A percentile compares a stretch with the other conserved stretches of the same genome.
Evolutionary conservation across 2,888 invertebrate species (phyloP).

Genomic region (Cantharis flavilabris): DNA sequence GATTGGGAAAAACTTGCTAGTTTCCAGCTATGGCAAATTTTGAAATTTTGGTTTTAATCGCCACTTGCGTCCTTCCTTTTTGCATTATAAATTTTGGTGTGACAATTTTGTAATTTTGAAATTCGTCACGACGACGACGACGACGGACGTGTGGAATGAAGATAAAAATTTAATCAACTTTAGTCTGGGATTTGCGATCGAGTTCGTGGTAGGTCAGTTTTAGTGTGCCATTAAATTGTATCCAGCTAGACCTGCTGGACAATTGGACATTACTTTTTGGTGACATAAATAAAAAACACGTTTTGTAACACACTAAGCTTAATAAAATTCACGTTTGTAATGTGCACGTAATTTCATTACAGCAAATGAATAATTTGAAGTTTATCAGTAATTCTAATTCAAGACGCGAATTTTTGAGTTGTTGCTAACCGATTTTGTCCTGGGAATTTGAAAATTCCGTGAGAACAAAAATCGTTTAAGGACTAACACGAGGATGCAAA

Average conservation of each 20-base stretch:
- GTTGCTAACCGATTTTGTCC: constrained; percentile 17
- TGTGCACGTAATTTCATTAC: constrained; percentile 8
- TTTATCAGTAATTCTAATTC: constrained; percentile 16
- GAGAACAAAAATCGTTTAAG: constrained; percentile 37
- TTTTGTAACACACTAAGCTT: constrained; percentile 29
- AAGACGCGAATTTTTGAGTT: constrained; percentile 13
- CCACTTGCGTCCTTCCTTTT: not conserved
- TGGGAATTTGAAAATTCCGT: constrained; percentile 20
- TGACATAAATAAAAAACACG: constrained; percentile 26
- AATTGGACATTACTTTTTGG: constrained; percentile 5
- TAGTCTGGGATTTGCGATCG: constrained; percentile 1
- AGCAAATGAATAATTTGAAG: constrained; percentile 4
- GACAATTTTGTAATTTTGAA: not conserved
- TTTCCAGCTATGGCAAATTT: not conserved
- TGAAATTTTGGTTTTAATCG: not conserved
- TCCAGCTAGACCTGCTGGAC: not conserved
- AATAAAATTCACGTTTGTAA: constrained; percentile 4
- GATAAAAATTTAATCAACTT: not conserved
- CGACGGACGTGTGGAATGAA: not conserved
- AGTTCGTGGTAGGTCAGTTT: constrained; percentile 28
- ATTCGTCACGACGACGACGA: not conserved
- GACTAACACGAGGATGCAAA: constrained; percentile 52
- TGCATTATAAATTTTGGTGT: not conserved
- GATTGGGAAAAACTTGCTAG: constrained; percentile 2
- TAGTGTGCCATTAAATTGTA: constrained; percentile 22